Evolutionary conservation across 2,113 vertebrate genomes (phyloP), one percentile per base, ranked within the genome.

Genomic region (Strigops habroptila): DNA sequence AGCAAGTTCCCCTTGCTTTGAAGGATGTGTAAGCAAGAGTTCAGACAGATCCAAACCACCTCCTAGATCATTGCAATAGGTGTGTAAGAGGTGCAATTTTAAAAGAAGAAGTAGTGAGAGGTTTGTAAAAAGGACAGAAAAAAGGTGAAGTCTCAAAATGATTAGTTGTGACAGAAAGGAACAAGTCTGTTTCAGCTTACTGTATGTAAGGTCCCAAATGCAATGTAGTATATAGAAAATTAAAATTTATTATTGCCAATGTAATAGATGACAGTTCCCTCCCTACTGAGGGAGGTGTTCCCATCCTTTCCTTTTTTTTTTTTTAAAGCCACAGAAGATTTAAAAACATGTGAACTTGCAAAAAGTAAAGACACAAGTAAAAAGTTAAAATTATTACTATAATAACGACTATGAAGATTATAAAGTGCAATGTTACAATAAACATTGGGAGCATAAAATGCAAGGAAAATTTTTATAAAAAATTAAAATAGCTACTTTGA

Each of bases 291-390:
- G 5, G 4, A 25, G 6, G 3, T 6, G n/a, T 55, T 31, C 35
- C 33, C 15, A 12, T 2, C 2, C 2, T 5, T 23, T n/a, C n/a
- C n/a, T 11, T 14, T 10, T 35, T 11, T 22, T 35, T 44, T n/a
- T 25, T 82, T 55, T 4, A 22, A 82, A 65, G 13, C 6, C 10
- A 63, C 8, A 14, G 10, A 76, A 33, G 2, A 2, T 74, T 78
- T 70, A n/a, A 88, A 90, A 80, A 48, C 9, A 53, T 27, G 2
- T 1, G 31, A 74, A 46, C 18, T 4, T 86, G 7, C 3, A 33
- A 81, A 82, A 90, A 83, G 5, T 12, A 70, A 83, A 48, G 18
- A 48, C 4, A 48, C 5, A n/a, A 15, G 2, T 62, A 48, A 62
- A 22, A 67, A 35, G 5, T 27, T 76, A 24, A 43, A 35, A 30